These are phyloP conservation scores for Bovichtus variegatus DNA, from an alignment of 2,797 vertebrate genomes.

Conservation along the genomic window DNA sequence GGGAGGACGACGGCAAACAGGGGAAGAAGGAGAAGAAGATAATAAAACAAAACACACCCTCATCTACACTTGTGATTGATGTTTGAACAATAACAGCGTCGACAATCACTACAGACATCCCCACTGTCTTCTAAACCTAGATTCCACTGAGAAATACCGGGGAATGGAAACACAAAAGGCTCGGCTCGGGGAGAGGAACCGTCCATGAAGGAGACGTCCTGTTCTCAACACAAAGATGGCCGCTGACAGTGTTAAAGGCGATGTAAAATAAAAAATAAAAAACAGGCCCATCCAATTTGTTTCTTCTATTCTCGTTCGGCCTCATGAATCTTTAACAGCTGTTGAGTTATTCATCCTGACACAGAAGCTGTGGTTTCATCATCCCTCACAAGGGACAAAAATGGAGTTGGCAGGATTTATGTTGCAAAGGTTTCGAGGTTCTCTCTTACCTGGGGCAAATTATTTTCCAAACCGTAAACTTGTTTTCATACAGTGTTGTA, in stretches of 20 bases:
- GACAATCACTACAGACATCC: constrained; percentile 77
- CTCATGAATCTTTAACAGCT: constrained; percentile 74
- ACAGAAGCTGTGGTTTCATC: constrained; percentile 62
- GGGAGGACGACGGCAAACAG: constrained; percentile 21
- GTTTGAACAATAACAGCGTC: constrained; percentile 75
- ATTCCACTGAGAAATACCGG: constrained; percentile 66
- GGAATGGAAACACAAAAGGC: constrained; percentile 65
- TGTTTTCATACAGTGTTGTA: neutral
- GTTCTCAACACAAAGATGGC: constrained; percentile 76
- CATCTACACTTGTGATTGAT: constrained; percentile 70
- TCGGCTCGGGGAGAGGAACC: constrained; percentile 40
- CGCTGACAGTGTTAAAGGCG: constrained; percentile 15
- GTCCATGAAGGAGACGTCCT: constrained; percentile 60
- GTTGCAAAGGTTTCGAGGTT: constrained; percentile 23
- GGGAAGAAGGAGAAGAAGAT: constrained; percentile 41
- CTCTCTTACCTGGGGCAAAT: constrained; percentile 24
- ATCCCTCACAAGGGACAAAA: constrained; percentile 41
- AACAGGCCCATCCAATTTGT: constrained; percentile 50
- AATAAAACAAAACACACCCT: constrained; percentile 68
- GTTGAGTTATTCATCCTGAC: constrained; percentile 69
- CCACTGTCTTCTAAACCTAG: constrained; percentile 80
- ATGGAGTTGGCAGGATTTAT: constrained; percentile 47
- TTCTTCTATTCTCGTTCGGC: constrained; percentile 60
- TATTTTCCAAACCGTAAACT: constrained; percentile 14
- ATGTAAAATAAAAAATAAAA: constrained; percentile 41